Percentiles rank a stretch among this genome's conserved stretches.
These are phyloP conservation scores for Engraulis encrasicolus DNA, from an alignment of 2,113 vertebrate genomes.

Conservation along the genomic window DNA sequence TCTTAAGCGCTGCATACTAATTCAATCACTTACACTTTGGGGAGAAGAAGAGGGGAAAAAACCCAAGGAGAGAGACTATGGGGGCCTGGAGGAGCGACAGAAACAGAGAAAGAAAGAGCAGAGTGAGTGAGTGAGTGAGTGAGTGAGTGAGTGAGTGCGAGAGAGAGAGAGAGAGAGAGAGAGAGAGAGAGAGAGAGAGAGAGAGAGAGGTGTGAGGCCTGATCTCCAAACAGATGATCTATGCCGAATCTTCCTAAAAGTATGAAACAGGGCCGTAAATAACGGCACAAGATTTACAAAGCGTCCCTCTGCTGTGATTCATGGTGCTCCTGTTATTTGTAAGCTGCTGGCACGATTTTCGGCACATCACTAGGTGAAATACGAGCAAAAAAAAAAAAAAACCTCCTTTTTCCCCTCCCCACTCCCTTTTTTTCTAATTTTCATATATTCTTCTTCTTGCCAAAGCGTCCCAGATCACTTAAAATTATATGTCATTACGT, in stretches of 20 bases:
- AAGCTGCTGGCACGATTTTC: constrained; percentile 5
- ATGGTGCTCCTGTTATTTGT: neutral
- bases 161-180: too few species aligned
- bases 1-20: constrained; percentile 64
- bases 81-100: too few species aligned
- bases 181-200: too few species aligned
- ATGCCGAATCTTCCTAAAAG: constrained; percentile 29
- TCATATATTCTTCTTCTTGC: constrained; percentile 9
- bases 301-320: constrained; percentile 23
- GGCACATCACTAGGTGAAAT: constrained; percentile 40
- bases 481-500: constrained; percentile 63
- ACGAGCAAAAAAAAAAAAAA: constrained; percentile 22
- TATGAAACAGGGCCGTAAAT: constrained; percentile 13
- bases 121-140: too few species aligned
- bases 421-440: constrained; percentile 4
- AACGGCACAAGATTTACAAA: constrained; percentile 29
- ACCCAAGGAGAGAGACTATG: neutral
- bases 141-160: too few species aligned
- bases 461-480: constrained; percentile 50
- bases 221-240: constrained; percentile 15
- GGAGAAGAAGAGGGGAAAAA: constrained; percentile 47
- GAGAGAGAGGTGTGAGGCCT: neutral
- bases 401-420: too few species aligned
- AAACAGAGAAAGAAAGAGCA: too few species aligned
- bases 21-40: constrained; percentile 44